Percentiles rank a stretch among this genome's conserved stretches.
Evolutionary conservation across 2,888 invertebrate genomes (phyloP).

Genomic region (Itoplectis maculator): DNA sequence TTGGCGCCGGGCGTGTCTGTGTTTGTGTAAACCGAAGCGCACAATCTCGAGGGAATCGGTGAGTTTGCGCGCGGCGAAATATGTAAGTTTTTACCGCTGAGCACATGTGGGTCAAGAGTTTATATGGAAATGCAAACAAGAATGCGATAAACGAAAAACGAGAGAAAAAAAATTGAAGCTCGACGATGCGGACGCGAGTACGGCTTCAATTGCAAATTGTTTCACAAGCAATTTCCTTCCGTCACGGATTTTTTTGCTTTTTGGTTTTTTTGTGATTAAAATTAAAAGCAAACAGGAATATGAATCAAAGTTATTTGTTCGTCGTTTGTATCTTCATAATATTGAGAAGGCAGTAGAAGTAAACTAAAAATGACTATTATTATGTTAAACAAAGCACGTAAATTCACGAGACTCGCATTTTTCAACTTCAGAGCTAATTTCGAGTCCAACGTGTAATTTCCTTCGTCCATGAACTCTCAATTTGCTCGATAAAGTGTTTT

Average conservation of each 20-base stretch:
- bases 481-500: too few relatives aligned
- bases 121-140: background rate
- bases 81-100: constrained; percentile 5
- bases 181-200: background rate
- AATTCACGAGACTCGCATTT: too few relatives aligned
- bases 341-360: too few relatives aligned
- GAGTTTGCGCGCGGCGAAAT: background rate
- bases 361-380: too few relatives aligned
- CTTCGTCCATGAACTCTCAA: too few relatives aligned
- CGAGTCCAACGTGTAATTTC: too few relatives aligned
- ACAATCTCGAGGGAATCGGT: background rate
- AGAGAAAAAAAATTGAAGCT: background rate
- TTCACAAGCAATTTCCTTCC: background rate
- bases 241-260: too few relatives aligned
- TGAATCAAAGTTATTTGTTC: too few relatives aligned
- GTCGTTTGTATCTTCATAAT: too few relatives aligned
- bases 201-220: background rate
- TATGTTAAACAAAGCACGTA: too few relatives aligned
- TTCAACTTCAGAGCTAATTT: too few relatives aligned
- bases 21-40: background rate
- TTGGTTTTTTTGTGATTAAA: background rate
- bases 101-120: background rate
- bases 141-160: background rate
- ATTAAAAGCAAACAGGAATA: too few relatives aligned
- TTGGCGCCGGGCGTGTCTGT: constrained; percentile 17